Conservation (phyloP, 1,140 invertebrate species). For the Tetragnatha versicolor region DNA sequence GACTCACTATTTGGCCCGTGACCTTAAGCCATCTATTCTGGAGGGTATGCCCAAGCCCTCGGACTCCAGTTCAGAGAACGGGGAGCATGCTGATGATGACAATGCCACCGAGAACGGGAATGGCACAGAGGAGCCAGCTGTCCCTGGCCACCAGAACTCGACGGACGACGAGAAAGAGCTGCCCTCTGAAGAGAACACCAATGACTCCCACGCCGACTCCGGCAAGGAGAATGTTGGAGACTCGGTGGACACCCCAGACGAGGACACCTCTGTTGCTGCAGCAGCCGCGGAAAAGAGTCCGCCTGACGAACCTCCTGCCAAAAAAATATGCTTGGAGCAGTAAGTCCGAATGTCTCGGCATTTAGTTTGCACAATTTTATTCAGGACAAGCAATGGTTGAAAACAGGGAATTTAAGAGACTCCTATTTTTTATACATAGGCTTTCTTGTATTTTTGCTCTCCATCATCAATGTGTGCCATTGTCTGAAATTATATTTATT, state of each 20-base stretch:
- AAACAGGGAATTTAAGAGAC: conserved; percentile 54
- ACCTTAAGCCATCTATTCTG: conserved; percentile 82
- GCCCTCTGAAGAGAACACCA: conserved; percentile 48
- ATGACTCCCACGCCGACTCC: conserved; percentile 51
- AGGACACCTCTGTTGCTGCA: neutral
- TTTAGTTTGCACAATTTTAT: conserved; percentile 54
- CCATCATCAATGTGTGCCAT: conserved; percentile 54
- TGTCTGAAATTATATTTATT: conserved; percentile 55
- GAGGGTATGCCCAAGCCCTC: conserved; percentile 72
- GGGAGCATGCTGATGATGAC: conserved; percentile 30
- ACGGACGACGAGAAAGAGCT: conserved; percentile 39
- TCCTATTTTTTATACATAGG: conserved; percentile 56
- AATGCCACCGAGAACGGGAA: conserved; percentile 18
- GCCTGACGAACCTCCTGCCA: conserved; percentile 46
- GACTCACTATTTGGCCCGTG: conserved; percentile 86
- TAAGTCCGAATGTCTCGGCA: conserved; percentile 24
- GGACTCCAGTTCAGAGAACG: conserved; percentile 18
- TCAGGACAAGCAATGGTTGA: conserved; percentile 54
- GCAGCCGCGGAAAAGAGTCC: conserved; percentile 10
- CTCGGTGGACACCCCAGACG: conserved; percentile 19
- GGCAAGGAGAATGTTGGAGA: conserved; percentile 51
- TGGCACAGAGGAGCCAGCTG: conserved; percentile 5
- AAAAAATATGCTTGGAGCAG: conserved; percentile 49
- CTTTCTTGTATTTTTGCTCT: conserved; percentile 55
- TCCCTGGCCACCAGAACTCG: conserved; percentile 7